Conservation (phyloP, 2,113 vertebrate genomes). For the Vulpes lagopus region DNA sequence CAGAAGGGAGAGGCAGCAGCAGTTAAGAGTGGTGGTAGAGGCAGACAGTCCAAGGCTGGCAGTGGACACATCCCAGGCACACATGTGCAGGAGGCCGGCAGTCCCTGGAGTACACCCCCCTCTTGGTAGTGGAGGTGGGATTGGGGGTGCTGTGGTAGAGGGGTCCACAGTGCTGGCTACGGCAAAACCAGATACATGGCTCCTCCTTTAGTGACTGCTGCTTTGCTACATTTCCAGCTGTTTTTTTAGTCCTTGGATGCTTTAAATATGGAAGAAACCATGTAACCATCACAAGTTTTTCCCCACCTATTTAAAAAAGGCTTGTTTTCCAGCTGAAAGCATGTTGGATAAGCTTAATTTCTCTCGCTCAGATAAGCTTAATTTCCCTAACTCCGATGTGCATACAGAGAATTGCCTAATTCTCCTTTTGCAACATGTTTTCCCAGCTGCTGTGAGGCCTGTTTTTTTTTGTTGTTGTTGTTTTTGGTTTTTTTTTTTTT, state of each 20-base stretch:
- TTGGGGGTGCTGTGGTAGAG: no score
- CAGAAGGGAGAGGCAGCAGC: background rate
- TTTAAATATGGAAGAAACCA: slow-evolving; percentile 24
- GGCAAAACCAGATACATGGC: background rate
- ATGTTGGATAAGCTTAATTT: slow-evolving; percentile 77
- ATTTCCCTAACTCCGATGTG: slow-evolving; percentile 80
- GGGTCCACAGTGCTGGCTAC: background rate
- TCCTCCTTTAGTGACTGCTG: background rate
- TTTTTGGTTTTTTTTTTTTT: slow-evolving; percentile 57
- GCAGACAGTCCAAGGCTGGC: accelerated
- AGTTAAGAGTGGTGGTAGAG: accelerated
- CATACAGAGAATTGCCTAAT: slow-evolving; percentile 85
- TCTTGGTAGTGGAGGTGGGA: background rate
- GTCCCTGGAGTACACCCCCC: background rate
- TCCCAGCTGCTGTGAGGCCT: slow-evolving; percentile 84
- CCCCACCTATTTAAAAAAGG: slow-evolving; percentile 56
- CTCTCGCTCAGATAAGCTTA: slow-evolving; percentile 74
- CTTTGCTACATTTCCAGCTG: background rate
- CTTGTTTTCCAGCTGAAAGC: slow-evolving; percentile 73
- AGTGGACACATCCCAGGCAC: accelerated
- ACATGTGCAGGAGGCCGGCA: background rate
- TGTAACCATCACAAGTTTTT: background rate
- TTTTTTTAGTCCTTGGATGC: slow-evolving; percentile 5
- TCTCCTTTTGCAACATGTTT: slow-evolving; percentile 85
- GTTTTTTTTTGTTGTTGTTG: no score